Evolutionary conservation across 2,888 invertebrate species (phyloP), one percentile per base, ranked within the genome.

Genomic region (Agrotis puta): DNA sequence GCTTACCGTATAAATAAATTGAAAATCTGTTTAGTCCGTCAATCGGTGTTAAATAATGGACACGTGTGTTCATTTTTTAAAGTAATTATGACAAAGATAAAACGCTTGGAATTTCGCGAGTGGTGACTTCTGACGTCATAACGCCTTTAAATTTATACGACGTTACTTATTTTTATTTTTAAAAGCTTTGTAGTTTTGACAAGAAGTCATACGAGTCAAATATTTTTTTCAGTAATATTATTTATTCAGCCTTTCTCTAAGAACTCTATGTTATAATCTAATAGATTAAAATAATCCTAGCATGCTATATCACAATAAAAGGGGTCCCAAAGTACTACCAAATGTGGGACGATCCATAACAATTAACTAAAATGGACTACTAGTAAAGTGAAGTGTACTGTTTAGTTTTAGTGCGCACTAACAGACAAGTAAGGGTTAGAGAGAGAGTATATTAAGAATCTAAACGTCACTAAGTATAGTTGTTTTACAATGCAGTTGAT

Each of bases 321-420:
- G 13, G 7, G 9, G 45, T 45, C 24, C 48, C 13, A 33, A 39
- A 72, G 24, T 56, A 45, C 39, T 59, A 48, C 53, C 62, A 53
- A 79, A 79, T 66, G 74, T 74, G 53, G 22, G 57, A 39, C 33
- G 9, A 33, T 22, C 14, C n/a, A 45, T 63, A 67, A 75, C 61
- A 53, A 48, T 67, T 61, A 64, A 61, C 39, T 67, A 58, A 48
- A 54, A 64, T 48, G 39, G 39, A 33, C 33, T 56, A 33, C 20
- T 3, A 62, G 24, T 64, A 39, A 57, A 74, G 58, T 79, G 39
- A 47, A 74, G 63, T 59, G 63, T 48, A 62, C 45, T 57, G 27
- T 63, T 74, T 63, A 66, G 80, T 63, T 79, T 79, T 56, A 74
- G 48, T 74, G 24, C 63, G 50, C 22, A 63, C 11, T 54, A 27